Base-by-base conservation (phyloP, 53 echinoderm and acorn worm species). In the Crossaster papposus region DNA sequence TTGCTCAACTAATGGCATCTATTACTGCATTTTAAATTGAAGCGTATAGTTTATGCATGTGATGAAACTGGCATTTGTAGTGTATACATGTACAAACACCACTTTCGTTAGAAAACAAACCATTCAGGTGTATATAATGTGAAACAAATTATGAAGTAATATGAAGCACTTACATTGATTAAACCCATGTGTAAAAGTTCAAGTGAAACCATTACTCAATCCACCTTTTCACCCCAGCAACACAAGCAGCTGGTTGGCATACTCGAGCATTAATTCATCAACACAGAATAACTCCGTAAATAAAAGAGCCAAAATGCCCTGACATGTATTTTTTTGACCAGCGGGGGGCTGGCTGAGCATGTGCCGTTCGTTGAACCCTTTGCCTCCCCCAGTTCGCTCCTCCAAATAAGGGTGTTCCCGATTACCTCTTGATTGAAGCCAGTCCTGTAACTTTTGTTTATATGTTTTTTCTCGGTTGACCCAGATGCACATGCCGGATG, bases 311-410 rank as follows among this genome's bases (percentile, higher is more conserved):
- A 4, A 0, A 58, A 1, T 7, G 44, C 44, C 12, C 17, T 58
- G 58, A 71, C 29, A 71, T 71, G 29, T 4, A 71, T 71, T 71
- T 71, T 71, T 71, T 71, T 71, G 9, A 71, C 26, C 71, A 71
- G 71, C 31, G 32, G 29, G 71, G 71, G 4, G 58, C 22, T 12
- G 23, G 58, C 22, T 12, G 23, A 31, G 29, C 31, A 71, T 12
- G 32, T 28, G 30, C 36, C 75, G 75, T 74, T 74, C 75, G 75
- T 74, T 74, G 35, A 74, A 74, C 75, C 71, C 75, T 74, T 44
- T 9, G 11, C 33, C 33, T 74, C 75, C 36, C 33, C 68, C 15
- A 14, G 58, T n/a, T n/a, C n/a, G 58, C 58, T 20, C 22, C 58
- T 20, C 58, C 15, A 18, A 58, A 15, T 58, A 58, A 58, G 58